Evolutionary conservation across 2,888 invertebrate species (phyloP), one percentile per base, ranked within the genome.

Genomic region (Beris morrisii): DNA sequence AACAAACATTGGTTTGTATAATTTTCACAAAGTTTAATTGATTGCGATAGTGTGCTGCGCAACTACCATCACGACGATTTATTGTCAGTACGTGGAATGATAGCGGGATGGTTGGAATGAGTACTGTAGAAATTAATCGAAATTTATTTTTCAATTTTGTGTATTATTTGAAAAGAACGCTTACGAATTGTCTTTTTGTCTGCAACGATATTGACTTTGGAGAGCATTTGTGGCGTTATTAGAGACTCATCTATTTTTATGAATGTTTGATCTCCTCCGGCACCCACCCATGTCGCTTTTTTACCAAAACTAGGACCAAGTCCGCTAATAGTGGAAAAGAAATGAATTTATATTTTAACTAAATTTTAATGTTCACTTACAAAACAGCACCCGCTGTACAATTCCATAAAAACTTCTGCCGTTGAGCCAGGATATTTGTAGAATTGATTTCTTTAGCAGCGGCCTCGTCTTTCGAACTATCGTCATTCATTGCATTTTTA

Each of bases 241-340:
- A 95, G 83, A 3, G 91, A 89, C 79, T 97, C 95, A 72, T 96
- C 95, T 64, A 96, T 88, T 79, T 93, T 93, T 57, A 97, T 85
- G 77, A 93, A 95, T 1, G 97, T 98, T 81, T 95, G 93, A 82
- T 98, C 97, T 0, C 95, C 96, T n/a, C 93, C 92, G 4, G 97
- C 96, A 1, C 93, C 91, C 13, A 97, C 87, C 95, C 95, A 96
- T 0, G 93, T 93, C 0, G 95, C 97, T 73, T 92, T 86, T 72
- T 94, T 88, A 0, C 95, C 92, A 82, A 90, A 88, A 66, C 89
- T 87, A 0, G 93, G 89, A 0, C 97, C 97, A 45, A 88, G 83
- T 50, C 85, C 82, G 69, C 87, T 83, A 1, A 82, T 82, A 9
- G 77, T 38, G 38, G 9, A 38, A 38, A 38, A 1, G 9, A 38